Percentiles rank a stretch among this genome's conserved stretches.
Evolutionary conservation across 2,797 vertebrate species (phyloP).

Genomic region (Luscinia luscinia): DNA sequence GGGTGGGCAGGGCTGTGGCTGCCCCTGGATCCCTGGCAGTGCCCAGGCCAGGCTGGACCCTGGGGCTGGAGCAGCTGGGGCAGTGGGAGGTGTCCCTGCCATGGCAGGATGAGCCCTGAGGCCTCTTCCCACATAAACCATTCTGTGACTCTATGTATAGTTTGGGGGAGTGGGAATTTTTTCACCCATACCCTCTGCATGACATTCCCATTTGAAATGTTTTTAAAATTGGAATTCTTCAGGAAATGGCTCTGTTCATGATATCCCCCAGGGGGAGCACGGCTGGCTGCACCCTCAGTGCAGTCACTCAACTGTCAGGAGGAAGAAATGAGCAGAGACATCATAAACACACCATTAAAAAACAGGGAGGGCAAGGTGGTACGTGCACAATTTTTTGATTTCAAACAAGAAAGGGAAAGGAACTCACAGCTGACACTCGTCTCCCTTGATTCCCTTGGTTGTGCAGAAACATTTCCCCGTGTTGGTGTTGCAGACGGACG

Average conservation of each 20-base stretch:
- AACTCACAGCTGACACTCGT: slow-evolving; percentile 96
- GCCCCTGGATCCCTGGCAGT: background rate
- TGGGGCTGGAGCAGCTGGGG: background rate
- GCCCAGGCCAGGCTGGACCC: fast-evolving
- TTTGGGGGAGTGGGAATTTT: background rate
- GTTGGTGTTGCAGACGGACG: slow-evolving; percentile 92
- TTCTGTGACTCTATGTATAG: fast-evolving
- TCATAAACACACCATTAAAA: background rate
- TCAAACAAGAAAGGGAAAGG: background rate
- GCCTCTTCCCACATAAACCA: background rate
- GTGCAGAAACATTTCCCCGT: slow-evolving; percentile 98
- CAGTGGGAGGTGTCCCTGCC: background rate
- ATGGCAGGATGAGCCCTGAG: background rate
- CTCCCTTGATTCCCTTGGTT: slow-evolving; percentile 98
- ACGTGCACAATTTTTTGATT: background rate
- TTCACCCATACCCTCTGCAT: background rate
- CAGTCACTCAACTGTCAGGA: background rate
- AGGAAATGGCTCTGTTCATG: background rate
- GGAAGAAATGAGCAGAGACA: background rate
- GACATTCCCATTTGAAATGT: background rate
- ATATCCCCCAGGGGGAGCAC: background rate
- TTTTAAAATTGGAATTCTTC: background rate
- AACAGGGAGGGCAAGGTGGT: fast-evolving
- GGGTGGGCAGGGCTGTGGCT: background rate
- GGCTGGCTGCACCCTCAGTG: background rate